A percentile compares a stretch with the other conserved stretches of the same genome.
Conservation (phyloP, 2,888 invertebrate species). For the Temnothorax rugatulus region DNA sequence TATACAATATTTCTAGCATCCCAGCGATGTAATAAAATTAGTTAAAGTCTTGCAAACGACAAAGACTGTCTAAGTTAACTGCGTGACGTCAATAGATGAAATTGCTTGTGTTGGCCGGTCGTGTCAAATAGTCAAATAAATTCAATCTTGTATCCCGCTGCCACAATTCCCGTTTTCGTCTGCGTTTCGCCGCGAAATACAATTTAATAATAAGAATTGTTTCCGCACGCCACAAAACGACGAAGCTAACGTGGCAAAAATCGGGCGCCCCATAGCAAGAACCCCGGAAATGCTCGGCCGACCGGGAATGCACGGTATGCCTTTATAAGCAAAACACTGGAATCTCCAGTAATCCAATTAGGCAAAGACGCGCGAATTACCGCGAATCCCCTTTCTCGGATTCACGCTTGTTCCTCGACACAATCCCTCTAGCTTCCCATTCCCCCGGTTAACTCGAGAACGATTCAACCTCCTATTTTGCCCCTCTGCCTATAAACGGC, state of each 20-base stretch:
- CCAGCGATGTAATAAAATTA: conserved; percentile 19
- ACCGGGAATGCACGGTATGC: conserved; percentile 63
- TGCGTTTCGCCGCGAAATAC: neutral
- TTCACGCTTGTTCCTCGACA: conserved; percentile 60
- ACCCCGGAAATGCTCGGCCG: conserved; percentile 37
- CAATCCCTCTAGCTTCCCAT: conserved; percentile 23
- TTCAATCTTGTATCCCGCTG: neutral
- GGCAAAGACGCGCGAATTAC: conserved; percentile 76
- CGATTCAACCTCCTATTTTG: conserved; percentile 36
- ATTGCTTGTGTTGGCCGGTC: neutral
- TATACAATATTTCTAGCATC: neutral
- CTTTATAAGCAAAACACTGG: conserved; percentile 75
- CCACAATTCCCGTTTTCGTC: conserved; percentile 10
- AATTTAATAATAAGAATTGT: conserved; percentile 52
- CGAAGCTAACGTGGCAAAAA: conserved; percentile 13
- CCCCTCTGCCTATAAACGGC: conserved; percentile 14
- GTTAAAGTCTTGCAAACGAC: neutral
- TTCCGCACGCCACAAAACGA: conserved; percentile 24
- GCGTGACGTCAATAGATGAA: conserved; percentile 24
- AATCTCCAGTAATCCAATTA: conserved; percentile 78
- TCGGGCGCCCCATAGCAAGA: conserved; percentile 29
- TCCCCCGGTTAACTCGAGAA: conserved; percentile 35
- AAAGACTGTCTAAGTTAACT: neutral
- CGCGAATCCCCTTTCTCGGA: conserved; percentile 65
- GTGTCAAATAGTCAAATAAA: conserved; percentile 34